Evolutionary conservation across 2,888 invertebrate genomes (phyloP).

Genomic region (Parthenolecanium corni): DNA sequence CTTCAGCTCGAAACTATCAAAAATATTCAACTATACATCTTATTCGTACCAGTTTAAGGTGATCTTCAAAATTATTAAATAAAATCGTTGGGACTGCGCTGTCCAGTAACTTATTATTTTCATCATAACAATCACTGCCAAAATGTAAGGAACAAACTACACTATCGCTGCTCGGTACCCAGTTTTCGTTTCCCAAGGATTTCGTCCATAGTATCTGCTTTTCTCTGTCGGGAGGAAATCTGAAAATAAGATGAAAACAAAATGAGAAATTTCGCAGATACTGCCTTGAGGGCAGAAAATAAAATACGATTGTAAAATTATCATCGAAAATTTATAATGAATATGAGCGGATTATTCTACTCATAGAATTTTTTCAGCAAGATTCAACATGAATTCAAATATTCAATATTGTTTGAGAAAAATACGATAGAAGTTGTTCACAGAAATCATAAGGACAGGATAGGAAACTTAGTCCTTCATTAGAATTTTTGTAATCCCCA

Average conservation of each 20-base stretch:
- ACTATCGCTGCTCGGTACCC: neutral
- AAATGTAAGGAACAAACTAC: slow-evolving; percentile 18
- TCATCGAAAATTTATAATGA: neutral
- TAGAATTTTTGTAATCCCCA: neutral
- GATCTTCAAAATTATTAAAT: slow-evolving; percentile 6
- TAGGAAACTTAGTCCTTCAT: neutral
- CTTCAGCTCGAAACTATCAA: no score
- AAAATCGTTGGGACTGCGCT: slow-evolving; percentile 13
- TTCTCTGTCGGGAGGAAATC: slow-evolving; percentile 8
- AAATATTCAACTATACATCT: no score
- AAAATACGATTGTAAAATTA: neutral
- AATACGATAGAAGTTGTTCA: neutral
- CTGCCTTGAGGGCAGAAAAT: neutral
- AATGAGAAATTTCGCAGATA: no score
- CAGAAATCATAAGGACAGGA: neutral
- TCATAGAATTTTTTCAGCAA: no score
- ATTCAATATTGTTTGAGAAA: no score
- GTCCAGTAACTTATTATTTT: slow-evolving; percentile 2
- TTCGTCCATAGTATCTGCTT: neutral
- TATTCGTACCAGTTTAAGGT: slow-evolving; percentile 6
- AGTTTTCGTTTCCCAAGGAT: neutral
- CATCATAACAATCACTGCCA: slow-evolving; percentile 4
- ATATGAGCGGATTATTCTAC: neutral
- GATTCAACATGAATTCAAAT: no score
- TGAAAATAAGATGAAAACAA: no score